A percentile compares a stretch with the other conserved stretches of the same genome.
Evolutionary conservation across 2,888 invertebrate species (phyloP).

Genomic region (Tetanocera ferruginea): DNA sequence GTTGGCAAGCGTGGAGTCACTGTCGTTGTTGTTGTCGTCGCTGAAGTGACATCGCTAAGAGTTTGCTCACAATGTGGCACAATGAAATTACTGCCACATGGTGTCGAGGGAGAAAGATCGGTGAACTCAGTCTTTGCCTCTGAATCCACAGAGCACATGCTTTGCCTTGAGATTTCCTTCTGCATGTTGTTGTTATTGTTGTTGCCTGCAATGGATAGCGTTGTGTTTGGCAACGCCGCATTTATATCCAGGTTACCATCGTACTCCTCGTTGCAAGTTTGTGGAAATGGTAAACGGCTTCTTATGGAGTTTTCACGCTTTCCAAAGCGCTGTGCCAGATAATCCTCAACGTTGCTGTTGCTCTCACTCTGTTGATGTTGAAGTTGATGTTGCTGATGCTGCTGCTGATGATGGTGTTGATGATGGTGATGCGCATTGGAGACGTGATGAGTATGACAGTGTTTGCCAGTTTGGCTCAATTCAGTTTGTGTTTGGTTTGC

Average conservation of each 20-base stretch:
- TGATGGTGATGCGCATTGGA: conserved; percentile 40
- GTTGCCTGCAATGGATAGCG: conserved; percentile 50
- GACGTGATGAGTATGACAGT: neutral
- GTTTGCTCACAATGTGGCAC: neutral
- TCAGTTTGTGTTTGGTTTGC: conserved; percentile 49
- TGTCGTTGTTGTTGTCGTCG: neutral
- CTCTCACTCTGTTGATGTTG: conserved; percentile 49
- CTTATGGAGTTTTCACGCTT: conserved; percentile 74
- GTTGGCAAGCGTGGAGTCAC: neutral
- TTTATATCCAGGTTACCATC: conserved; percentile 54
- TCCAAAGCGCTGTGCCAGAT: conserved; percentile 73
- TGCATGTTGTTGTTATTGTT: conserved; percentile 53
- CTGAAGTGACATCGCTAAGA: neutral
- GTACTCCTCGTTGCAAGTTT: conserved; percentile 68
- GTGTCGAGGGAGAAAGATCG: conserved; percentile 69
- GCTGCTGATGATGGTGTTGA: conserved; percentile 50
- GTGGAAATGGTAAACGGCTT: conserved; percentile 73
- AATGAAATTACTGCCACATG: conserved; percentile 56
- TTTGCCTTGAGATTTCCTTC: conserved; percentile 67
- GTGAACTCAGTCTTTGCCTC: conserved; percentile 70
- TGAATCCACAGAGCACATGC: conserved; percentile 69
- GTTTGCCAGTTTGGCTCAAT: neutral
- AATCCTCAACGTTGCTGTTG: conserved; percentile 71
- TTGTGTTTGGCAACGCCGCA: conserved; percentile 43
- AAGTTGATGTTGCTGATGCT: conserved; percentile 52